Evolutionary conservation across 2,888 invertebrate genomes (phyloP), one percentile per base, ranked within the genome.

Genomic region (Cryptus viduatorius): DNA sequence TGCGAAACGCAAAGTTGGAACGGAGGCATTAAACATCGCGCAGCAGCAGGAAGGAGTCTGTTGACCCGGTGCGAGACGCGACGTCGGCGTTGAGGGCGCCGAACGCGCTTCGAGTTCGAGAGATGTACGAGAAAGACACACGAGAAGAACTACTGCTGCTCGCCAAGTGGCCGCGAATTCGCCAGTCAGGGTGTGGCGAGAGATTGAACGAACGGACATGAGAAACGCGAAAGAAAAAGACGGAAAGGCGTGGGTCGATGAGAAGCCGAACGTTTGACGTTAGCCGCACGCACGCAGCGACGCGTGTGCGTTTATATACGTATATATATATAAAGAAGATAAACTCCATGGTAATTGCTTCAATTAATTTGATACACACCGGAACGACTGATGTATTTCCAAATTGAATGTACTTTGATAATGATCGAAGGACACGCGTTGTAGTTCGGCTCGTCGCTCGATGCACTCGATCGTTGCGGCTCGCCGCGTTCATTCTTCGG

Each of bases 161-260:
- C 64, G 19, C 31, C 64, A 69, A 76, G 64, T 61, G 61, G 64
- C 81, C 29, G 82, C 67, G 68, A 82, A 77, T 82, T 67, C 64
- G 65, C 82, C n/a, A n/a, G 44, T 29, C 77, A 77, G 82, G 78
- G 82, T 82, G 78, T 82, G 82, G 73, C 73, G 46, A 61, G 59
- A 80, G 81, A 76, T 64, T 14, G 19, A 81, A 69, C 61, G 80
- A 71, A 76, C 76, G 76, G 10, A 82, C 73, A 56, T 67, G 53
- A 65, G 61, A 61, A 69, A 69, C 75, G 73, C 48, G 77, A 77
- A 65, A 71, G 85, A 80, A 81, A 71, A 78, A 78, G 61, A 72
- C 73, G 80, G 75, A 79, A 69, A 71, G 73, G 85, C 82, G 86
- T 87, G 77, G 87, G 86, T 79, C 83, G 84, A 67, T 83, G 67